phyloP scores from a whole-genome alignment of 30 jellyfish, hydroid and myxozoan species.

The Clytia hemisphaerica region DNA sequence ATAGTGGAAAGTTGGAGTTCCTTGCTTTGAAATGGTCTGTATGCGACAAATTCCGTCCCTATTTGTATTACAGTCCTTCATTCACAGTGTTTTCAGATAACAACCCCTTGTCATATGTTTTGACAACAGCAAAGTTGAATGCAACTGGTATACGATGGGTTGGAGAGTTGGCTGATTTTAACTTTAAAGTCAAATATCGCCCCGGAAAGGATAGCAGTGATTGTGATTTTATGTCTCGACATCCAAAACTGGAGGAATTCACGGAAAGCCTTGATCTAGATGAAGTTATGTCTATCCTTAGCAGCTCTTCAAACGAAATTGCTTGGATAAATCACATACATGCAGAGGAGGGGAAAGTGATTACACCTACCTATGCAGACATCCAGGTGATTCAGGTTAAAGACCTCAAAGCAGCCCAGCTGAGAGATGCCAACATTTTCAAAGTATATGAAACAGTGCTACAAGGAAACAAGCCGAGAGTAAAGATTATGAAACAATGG shows the following conservation, averaged over 20 bases:
- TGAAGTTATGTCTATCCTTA: no score
- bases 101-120: conserved; percentile 43
- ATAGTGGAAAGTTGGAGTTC: conserved; percentile 42
- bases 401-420: no score
- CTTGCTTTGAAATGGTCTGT: conserved; percentile 56
- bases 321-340: no score
- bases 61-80: conserved; percentile 36
- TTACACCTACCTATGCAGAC: no score
- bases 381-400: no score
- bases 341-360: no score
- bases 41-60: conserved; percentile 27
- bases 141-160: conserved; percentile 44
- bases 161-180: conserved; percentile 40
- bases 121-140: conserved; percentile 36
- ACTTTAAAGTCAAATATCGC: conserved; percentile 25
- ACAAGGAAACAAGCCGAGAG: conserved; percentile 13
- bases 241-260: neutral
- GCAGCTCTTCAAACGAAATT: no score
- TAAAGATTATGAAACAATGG: no score
- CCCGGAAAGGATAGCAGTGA: conserved; percentile 13
- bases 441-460: neutral
- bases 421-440: no score
- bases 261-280: no score
- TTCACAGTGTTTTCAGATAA: conserved; percentile 35
- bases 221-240: neutral